Evolutionary conservation across 2,888 invertebrate genomes (phyloP), one percentile per base, ranked within the genome.

Genomic region (Eumerus sabulonum): DNA sequence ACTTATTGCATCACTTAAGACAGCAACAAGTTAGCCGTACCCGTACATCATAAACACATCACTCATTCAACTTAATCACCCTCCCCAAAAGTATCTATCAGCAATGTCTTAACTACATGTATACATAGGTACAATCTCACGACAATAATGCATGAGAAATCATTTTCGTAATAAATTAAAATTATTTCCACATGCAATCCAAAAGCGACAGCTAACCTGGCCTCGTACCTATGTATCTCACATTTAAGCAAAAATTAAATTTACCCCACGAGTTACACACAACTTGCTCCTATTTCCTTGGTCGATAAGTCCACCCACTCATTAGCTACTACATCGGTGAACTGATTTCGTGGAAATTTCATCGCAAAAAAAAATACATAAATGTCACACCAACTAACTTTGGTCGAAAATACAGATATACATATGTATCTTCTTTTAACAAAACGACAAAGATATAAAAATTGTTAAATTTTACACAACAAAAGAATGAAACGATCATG

Each of bases 271-370:
- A 44, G 44, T 44, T 50, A 19, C 36, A 16, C 36, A 48, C 57
- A 45, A 36, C 45, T 11, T 9, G 53, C 59, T 73, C 79, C 68
- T 73, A 68, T 27, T 27, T 27, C 27, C 2, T 27, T 7, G n/a
- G 27, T 7, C 27, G 68, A 74, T 79, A 60, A 79, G 50, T 79
- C 64, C 74, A 70, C 74, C 79, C 64, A 74, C 79, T 59, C 73
- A 57, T 57, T 50, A 56, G 45, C 56, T 44, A 57, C 54, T 59
- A n/a, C n/a, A n/a, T 64, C 50, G 60, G 64, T 60, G 27, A 73
- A 73, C 79, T 74, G 59, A 79, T 76, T 79, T 79, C 64, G 60
- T 64, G 7, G 19, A 56, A 62, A 4, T 63, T 74, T 66, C 35
- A 66, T 54, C 67, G 64, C 70, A 27, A 77, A 77, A 60, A 76